These are phyloP conservation scores for Bicyclus anynana DNA, from an alignment of 1,140 invertebrate species.

Conservation along the genomic window DNA sequence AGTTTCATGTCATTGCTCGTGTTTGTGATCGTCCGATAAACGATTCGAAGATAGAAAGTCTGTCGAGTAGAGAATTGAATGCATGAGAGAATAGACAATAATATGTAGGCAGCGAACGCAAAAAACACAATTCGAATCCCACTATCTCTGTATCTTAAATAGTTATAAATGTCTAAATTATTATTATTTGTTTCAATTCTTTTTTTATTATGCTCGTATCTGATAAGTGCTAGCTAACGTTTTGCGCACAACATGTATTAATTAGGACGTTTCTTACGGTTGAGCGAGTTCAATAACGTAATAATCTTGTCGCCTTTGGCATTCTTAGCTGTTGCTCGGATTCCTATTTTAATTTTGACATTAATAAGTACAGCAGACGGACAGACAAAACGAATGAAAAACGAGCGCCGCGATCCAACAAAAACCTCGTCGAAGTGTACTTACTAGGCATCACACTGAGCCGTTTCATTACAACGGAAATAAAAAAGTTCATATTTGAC, in stretches of 20 bases:
- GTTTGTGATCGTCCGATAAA: slow-evolving; percentile 71
- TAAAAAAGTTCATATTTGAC: slow-evolving; percentile 76
- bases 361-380: slow-evolving; percentile 59
- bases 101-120: slow-evolving; percentile 50
- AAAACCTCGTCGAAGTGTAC: slow-evolving; percentile 52
- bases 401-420: slow-evolving; percentile 51
- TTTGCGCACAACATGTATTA: slow-evolving; percentile 46
- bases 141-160: slow-evolving; percentile 27
- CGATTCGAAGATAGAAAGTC: slow-evolving; percentile 66
- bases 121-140: slow-evolving; percentile 27
- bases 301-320: slow-evolving; percentile 67
- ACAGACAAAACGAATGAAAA: slow-evolving; percentile 66
- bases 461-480: slow-evolving; percentile 69
- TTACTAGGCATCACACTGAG: slow-evolving; percentile 67
- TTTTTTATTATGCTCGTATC: slow-evolving; percentile 27
- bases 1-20: slow-evolving; percentile 73
- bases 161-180: slow-evolving; percentile 33
- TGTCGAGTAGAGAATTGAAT: slow-evolving; percentile 57
- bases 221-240: slow-evolving; percentile 25
- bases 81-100: slow-evolving; percentile 42
- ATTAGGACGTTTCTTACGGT: slow-evolving; percentile 48
- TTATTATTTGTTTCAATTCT: slow-evolving; percentile 28
- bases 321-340: slow-evolving; percentile 49
- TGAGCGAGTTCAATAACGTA: slow-evolving; percentile 51
- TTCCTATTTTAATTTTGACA: slow-evolving; percentile 69